Evolutionary conservation across 2,797 vertebrate genomes (phyloP).

Genomic region (Nyctalus aviator): DNA sequence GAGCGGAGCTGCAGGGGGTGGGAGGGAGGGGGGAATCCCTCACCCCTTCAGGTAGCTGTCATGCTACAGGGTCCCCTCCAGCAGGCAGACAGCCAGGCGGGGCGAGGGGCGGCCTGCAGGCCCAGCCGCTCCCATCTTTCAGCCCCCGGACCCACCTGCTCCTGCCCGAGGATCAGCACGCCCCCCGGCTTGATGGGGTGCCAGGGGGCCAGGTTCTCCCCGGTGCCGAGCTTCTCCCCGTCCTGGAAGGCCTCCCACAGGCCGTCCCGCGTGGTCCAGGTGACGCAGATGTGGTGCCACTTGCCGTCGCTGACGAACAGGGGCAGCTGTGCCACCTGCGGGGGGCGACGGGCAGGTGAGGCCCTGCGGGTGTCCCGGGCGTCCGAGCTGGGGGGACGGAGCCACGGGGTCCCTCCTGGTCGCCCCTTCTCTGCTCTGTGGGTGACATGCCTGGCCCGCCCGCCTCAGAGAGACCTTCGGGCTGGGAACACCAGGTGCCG

Average conservation of each 20-base stretch:
- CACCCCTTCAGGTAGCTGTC: accelerated
- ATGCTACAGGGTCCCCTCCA: accelerated
- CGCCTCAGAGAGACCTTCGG: neutral
- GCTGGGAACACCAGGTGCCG: neutral
- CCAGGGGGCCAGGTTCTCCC: conserved; percentile 98
- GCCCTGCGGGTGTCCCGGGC: accelerated
- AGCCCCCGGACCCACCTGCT: conserved; percentile 91
- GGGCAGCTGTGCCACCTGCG: conserved; percentile 96
- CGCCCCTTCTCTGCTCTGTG: neutral
- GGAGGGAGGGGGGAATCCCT: neutral
- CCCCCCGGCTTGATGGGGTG: conserved; percentile 98
- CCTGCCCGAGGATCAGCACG: conserved; percentile 97
- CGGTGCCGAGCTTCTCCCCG: conserved; percentile 93
- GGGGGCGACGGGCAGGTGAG: neutral
- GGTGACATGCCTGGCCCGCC: neutral
- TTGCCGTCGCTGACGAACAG: conserved; percentile 95
- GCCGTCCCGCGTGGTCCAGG: conserved; percentile 98
- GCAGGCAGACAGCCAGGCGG: neutral
- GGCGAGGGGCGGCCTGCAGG: neutral
- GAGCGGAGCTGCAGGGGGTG: accelerated
- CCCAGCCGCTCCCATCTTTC: accelerated
- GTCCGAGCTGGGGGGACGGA: neutral
- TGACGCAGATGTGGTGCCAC: conserved; percentile 98
- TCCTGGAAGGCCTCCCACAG: conserved; percentile 98
- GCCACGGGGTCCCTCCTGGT: neutral